These are phyloP conservation scores for Phoenicopterus ruber DNA, from an alignment of 2,113 vertebrate genomes.

Conservation along the genomic window DNA sequence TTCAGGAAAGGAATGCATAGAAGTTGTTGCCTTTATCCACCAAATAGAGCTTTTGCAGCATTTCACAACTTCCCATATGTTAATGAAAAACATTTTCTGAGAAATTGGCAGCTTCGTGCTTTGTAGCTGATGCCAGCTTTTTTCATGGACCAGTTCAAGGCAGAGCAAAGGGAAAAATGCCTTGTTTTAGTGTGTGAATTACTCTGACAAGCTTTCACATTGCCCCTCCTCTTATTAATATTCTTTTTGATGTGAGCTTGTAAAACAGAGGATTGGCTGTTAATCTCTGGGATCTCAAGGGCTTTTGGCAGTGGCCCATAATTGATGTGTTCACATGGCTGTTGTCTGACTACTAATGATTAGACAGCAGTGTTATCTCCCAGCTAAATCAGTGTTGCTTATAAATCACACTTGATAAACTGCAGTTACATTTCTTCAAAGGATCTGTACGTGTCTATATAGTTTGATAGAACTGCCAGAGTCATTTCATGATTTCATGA, in stretches of 20 bases:
- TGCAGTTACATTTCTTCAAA: constrained; percentile 76
- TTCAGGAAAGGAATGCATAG: constrained; percentile 11
- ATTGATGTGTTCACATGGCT: constrained; percentile 83
- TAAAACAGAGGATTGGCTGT: constrained; percentile 85
- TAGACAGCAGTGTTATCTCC: constrained; percentile 79
- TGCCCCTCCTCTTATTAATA: constrained; percentile 82
- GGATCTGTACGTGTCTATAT: constrained; percentile 47
- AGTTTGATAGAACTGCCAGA: constrained; percentile 66
- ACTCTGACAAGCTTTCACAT: constrained; percentile 76
- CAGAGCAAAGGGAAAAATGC: constrained; percentile 52
- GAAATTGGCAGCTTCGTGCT: constrained; percentile 64
- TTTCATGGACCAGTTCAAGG: constrained; percentile 72
- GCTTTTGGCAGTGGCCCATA: constrained; percentile 83
- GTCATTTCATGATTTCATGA: constrained; percentile 64
- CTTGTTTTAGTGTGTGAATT: constrained; percentile 74
- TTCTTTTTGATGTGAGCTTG: constrained; percentile 83
- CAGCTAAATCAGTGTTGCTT: constrained; percentile 78
- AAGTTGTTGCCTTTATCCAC: constrained; percentile 48
- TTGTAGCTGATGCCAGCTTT: constrained; percentile 71
- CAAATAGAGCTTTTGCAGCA: constrained; percentile 66
- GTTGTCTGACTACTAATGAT: constrained; percentile 84
- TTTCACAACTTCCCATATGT: constrained; percentile 73
- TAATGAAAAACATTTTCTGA: constrained; percentile 76
- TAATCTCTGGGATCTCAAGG: constrained; percentile 83
- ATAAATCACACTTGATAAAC: constrained; percentile 81